A percentile compares a stretch with the other conserved stretches of the same genome.
These are phyloP conservation scores for Astreopora myriophthalma DNA, from an alignment of 64 coral and sea anemone species.

Conservation along the genomic window DNA sequence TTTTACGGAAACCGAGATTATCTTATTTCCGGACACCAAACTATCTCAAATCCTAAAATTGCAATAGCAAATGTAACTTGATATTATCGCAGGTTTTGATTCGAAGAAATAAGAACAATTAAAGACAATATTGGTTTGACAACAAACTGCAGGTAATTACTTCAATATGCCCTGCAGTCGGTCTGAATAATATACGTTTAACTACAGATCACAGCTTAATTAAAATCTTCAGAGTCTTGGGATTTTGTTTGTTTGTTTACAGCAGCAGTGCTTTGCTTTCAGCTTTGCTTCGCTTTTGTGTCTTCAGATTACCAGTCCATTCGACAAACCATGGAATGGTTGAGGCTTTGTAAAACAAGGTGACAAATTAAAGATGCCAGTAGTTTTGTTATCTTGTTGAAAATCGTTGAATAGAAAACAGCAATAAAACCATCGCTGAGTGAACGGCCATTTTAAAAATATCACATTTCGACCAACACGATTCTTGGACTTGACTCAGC, in stretches of 20 bases:
- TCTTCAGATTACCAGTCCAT: not conserved
- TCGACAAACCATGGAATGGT: not conserved
- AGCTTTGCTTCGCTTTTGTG: no score
- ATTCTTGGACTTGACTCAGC: conserved; percentile 6
- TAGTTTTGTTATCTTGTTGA: conserved; percentile 14
- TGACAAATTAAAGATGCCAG: conserved; percentile 15
- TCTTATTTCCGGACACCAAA: conserved; percentile 76
- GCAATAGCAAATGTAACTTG: not conserved
- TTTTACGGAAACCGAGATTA: conserved; percentile 63
- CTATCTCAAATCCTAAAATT: conserved; percentile 21
- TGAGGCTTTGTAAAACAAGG: not conserved
- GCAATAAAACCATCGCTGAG: conserved; percentile 21
- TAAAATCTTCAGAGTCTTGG: not conserved
- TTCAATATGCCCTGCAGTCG: conserved; percentile 15
- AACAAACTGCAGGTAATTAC: conserved; percentile 38
- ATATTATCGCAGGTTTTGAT: not conserved
- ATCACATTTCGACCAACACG: conserved; percentile 49
- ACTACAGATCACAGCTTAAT: conserved; percentile 16
- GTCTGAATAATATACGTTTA: conserved; percentile 4
- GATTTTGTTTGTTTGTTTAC: conserved; percentile 11
- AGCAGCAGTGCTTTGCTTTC: not conserved
- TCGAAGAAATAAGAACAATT: not conserved
- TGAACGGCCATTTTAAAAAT: conserved; percentile 29
- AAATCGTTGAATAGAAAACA: conserved; percentile 31
- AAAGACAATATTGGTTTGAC: conserved; percentile 36